phyloP scores from a whole-genome alignment of 2,113 vertebrate species.

The Pyxicephalus adspersus region DNA sequence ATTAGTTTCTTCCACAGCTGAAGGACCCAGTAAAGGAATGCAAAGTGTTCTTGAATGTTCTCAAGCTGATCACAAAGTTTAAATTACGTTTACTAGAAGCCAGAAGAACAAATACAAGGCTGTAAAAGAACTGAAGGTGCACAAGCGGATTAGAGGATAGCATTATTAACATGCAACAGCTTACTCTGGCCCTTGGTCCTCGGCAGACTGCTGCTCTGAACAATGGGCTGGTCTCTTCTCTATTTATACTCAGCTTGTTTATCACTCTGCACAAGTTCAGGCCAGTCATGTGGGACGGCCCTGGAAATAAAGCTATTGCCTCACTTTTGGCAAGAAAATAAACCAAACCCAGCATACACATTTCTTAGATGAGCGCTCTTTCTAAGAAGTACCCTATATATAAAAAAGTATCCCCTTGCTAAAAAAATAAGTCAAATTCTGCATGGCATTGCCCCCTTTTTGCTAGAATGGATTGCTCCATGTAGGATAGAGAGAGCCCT shows the following conservation, averaged over 20 bases:
- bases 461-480: constrained; percentile 37
- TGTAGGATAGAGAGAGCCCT: not conserved
- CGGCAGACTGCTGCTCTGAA: constrained; percentile 12
- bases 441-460: not conserved
- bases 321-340: not conserved
- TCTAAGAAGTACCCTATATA: not conserved
- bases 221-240: not conserved
- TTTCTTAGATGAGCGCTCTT: too few species aligned
- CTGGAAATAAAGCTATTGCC: not conserved
- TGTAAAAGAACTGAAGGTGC: not conserved
- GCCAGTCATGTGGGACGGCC: not conserved
- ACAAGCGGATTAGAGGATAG: not conserved
- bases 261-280: constrained; percentile 29
- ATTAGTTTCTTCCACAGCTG: too few species aligned
- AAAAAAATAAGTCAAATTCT: not conserved
- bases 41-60: too few species aligned
- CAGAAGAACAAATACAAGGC: too few species aligned
- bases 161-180: not conserved
- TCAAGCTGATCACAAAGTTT: too few species aligned
- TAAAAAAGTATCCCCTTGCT: not conserved
- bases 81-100: too few species aligned
- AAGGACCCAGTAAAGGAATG: too few species aligned
- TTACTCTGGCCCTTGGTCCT: constrained; percentile 39
- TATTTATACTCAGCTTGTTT: constrained; percentile 54
- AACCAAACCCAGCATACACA: not conserved